Percentiles rank a stretch among this genome's conserved stretches.
These are phyloP conservation scores for Ichneumoninae sp. DNA, from an alignment of 2,888 invertebrate genomes.

Conservation along the genomic window DNA sequence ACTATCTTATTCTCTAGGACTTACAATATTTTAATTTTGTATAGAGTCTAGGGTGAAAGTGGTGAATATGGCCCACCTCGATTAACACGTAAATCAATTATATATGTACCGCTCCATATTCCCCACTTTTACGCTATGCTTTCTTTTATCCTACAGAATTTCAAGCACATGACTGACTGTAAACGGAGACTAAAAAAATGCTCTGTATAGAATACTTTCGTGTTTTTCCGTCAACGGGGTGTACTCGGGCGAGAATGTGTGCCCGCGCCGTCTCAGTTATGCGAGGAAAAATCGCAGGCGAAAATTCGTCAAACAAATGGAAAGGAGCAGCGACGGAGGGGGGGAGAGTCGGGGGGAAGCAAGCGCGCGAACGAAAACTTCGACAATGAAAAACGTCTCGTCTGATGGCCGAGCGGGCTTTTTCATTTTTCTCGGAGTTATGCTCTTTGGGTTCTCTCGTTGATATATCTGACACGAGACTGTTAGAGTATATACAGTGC, in stretches of 20 bases:
- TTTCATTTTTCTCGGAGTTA: constrained; percentile 54
- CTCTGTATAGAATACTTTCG: not conserved
- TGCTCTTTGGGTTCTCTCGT: constrained; percentile 35
- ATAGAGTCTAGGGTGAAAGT: not conserved
- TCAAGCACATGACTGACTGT: not conserved
- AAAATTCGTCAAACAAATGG: constrained; percentile 50
- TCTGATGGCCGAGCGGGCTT: constrained; percentile 34
- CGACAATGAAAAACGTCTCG: constrained; percentile 54
- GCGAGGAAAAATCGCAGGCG: constrained; percentile 7
- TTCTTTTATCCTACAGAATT: not conserved
- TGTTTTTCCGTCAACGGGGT: not conserved
- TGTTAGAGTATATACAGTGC: not conserved
- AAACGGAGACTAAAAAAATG: not conserved
- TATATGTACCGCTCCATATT: no score
- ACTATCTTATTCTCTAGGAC: not conserved
- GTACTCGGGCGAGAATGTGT: not conserved
- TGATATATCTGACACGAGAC: constrained; percentile 36
- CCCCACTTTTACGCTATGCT: no score
- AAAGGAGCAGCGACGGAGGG: constrained; percentile 6
- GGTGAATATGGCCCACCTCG: no score
- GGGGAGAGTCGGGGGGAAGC: not conserved
- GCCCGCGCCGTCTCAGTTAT: not conserved
- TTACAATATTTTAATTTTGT: not conserved
- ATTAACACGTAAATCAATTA: no score
- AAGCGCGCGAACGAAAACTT: constrained; percentile 51